Base-by-base conservation (phyloP, 2,797 vertebrate species). In the Rachycentron canadum region DNA sequence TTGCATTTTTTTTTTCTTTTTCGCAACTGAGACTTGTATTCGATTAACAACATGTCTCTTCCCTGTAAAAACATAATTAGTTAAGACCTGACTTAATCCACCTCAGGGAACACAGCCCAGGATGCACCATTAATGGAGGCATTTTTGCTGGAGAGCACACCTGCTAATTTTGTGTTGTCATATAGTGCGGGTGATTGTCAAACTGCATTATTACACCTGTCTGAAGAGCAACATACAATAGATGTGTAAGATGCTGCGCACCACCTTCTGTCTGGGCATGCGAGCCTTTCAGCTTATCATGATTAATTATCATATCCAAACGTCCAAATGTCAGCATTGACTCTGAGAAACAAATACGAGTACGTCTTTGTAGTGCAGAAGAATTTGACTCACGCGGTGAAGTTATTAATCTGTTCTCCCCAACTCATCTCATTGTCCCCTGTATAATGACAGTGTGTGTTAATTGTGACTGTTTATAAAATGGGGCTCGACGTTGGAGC, bases 391-490 rank as follows among this genome's bases (percentile, higher is more conserved):
- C 92, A 86, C 57, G 84, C 87, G 6, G 88, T 76, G 91, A 90
- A 87, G 89, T 91, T 91, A 92, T 95, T 93, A 91, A 94, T 94
- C 90, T 88, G 72, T 82, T 93, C 84, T 87, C 88, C 82, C 82
- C 84, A 81, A 91, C 87, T 90, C 88, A 85, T 92, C 90, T 93
- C 88, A 86, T 92, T 89, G 89, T 89, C 91, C 83, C 86, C 85
- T 62, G 68, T 19, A 86, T 95, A 95, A 94, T 91, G 93, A 94
- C 93, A 92, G 80, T 83, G 88, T 91, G 87, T 89, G 94, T 94
- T 95, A 95, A 87, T 89, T 94, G 81, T 93, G 91, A 90, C 89
- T 91, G 89, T 94, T 96, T 91, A 65, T 84, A 85, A 89, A 91
- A 94, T 88, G 86, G 69, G 88, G 89, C 87, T 91, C 82, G 84